phyloP scores from a whole-genome alignment of 2,888 invertebrate species.

The Schrankia costaestrigalis region DNA sequence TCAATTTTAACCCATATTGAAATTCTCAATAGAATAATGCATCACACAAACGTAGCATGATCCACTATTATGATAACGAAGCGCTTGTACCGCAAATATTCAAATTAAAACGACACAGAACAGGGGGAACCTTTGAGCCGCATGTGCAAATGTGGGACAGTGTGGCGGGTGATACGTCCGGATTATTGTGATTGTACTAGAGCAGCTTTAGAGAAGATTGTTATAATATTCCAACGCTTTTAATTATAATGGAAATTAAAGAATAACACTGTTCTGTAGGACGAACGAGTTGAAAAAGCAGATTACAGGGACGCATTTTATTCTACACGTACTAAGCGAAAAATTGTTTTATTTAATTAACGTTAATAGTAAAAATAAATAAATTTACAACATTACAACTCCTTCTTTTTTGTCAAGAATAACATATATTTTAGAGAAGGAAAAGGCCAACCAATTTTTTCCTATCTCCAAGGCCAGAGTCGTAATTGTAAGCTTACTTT shows the following conservation, averaged over 20 bases:
- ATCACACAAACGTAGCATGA: slow-evolving; percentile 14
- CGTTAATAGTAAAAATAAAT: no score
- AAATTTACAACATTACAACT: no score
- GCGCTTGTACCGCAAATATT: slow-evolving; percentile 48
- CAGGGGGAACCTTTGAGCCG: slow-evolving; percentile 47
- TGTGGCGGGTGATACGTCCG: slow-evolving; percentile 6
- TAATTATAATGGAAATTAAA: slow-evolving; percentile 5
- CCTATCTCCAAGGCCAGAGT: no score
- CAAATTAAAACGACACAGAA: slow-evolving; percentile 57
- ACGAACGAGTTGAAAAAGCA: slow-evolving; percentile 1
- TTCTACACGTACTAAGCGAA: no score
- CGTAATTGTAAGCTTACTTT: no score
- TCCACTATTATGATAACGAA: slow-evolving; percentile 58
- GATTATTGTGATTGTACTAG: slow-evolving; percentile 9
- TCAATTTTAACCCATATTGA: no score
- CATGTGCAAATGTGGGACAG: slow-evolving; percentile 37
- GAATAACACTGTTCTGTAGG: slow-evolving; percentile 1
- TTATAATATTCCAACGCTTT: slow-evolving; percentile 2
- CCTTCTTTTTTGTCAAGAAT: no score
- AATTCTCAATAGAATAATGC: slow-evolving; percentile 10
- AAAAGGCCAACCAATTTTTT: no score
- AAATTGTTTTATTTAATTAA: no score
- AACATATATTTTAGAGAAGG: no score
- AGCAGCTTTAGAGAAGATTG: slow-evolving; percentile 6
- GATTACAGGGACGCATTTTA: slow-evolving; percentile 4